Evolutionary conservation across 2,888 invertebrate genomes (phyloP).

Genomic region (Dusona sp.): DNA sequence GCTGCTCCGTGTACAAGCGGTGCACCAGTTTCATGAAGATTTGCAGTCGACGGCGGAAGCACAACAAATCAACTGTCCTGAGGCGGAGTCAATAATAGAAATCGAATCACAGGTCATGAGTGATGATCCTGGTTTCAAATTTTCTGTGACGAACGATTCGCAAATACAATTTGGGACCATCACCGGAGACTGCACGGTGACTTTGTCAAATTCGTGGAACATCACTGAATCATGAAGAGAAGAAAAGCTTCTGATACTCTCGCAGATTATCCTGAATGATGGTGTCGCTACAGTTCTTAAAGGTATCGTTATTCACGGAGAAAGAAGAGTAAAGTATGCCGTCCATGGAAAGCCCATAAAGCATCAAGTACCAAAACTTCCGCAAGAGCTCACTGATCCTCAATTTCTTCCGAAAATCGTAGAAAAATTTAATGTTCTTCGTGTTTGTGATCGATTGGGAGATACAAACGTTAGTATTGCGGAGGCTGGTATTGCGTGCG

Average conservation of each 20-base stretch:
- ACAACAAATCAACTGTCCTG: neutral
- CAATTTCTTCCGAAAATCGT: neutral
- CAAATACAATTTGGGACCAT: neutral
- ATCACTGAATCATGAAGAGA: neutral
- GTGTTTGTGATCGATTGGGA: slow-evolving; percentile 10
- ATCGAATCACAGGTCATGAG: neutral
- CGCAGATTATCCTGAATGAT: neutral
- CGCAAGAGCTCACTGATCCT: slow-evolving; percentile 1
- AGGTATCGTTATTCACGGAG: neutral
- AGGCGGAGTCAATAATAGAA: neutral
- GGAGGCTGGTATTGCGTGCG: neutral
- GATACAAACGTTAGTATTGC: neutral
- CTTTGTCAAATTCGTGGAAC: neutral
- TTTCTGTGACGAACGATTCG: neutral
- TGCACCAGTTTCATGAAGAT: no score
- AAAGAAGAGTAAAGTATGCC: slow-evolving; percentile 1
- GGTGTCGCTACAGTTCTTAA: neutral
- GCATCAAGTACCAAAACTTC: slow-evolving; percentile 9
- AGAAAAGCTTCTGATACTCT: slow-evolving; percentile 1
- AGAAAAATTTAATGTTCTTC: neutral
- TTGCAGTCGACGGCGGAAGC: neutral
- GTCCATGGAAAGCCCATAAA: neutral
- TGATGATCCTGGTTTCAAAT: neutral
- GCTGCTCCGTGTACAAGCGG: no score
- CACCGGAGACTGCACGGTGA: neutral